Conservation (phyloP, 2,797 vertebrate species). For the Pampus argenteus region DNA sequence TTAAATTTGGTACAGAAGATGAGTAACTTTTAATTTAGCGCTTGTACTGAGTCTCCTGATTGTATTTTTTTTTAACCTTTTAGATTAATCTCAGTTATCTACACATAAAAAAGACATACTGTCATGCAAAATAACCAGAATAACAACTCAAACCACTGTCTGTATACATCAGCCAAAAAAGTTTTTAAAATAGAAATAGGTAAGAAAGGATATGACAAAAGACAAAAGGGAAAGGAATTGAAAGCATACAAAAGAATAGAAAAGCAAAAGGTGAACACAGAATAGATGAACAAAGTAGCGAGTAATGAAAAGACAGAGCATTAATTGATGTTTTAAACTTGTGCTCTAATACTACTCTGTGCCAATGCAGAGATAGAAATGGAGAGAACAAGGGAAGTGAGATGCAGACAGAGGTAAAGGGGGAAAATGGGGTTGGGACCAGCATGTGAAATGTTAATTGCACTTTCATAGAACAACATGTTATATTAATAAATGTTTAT, state of each 20-base stretch:
- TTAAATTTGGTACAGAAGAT: too few relatives aligned
- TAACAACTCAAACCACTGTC: background rate
- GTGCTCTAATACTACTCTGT: slow-evolving; percentile 15
- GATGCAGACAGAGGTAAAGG: slow-evolving; percentile 16
- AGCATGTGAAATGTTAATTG: slow-evolving; percentile 50
- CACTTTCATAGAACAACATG: slow-evolving; percentile 42
- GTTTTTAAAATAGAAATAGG: background rate
- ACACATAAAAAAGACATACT: too few relatives aligned
- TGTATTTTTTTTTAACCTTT: too few relatives aligned
- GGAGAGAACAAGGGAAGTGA: background rate
- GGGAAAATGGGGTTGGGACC: slow-evolving; percentile 6
- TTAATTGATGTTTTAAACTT: slow-evolving; percentile 32
- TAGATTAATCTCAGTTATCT: too few relatives aligned
- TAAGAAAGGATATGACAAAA: background rate
- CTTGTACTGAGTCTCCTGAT: too few relatives aligned
- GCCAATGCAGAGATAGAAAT: background rate
- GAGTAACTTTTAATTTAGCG: too few relatives aligned
- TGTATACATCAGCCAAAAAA: background rate
- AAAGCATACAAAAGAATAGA: background rate
- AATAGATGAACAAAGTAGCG: background rate
- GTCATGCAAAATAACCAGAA: too few relatives aligned
- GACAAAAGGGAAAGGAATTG: background rate
- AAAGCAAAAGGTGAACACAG: background rate
- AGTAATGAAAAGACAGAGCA: background rate
- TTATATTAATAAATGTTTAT: slow-evolving; percentile 13